These are phyloP conservation scores for Holacanthus passer DNA, from an alignment of 2,113 vertebrate species.

Conservation along the genomic window DNA sequence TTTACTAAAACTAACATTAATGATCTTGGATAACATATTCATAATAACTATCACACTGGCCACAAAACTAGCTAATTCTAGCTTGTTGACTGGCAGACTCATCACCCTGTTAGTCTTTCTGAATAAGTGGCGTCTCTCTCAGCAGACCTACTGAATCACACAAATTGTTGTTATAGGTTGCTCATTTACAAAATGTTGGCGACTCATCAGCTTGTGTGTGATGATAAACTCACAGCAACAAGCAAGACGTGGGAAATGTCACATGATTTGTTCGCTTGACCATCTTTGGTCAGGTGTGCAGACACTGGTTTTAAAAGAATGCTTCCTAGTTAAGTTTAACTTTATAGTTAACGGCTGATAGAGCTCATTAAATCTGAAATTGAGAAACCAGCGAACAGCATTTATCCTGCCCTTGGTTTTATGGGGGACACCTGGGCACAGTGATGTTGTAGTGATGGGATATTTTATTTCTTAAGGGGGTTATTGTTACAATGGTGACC, in stretches of 20 bases:
- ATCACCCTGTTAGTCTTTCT: too few relatives aligned
- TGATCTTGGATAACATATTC: too few relatives aligned
- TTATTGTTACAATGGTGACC: neutral
- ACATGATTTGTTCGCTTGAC: neutral
- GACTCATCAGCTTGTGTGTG: neutral
- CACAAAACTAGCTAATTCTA: too few relatives aligned
- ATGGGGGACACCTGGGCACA: neutral
- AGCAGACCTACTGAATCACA: neutral
- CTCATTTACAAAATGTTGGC: neutral
- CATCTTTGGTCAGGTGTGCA: neutral
- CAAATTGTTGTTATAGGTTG: neutral
- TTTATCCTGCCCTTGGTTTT: neutral
- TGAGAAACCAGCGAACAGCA: neutral
- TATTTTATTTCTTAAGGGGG: conserved; percentile 8
- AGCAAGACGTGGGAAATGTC: neutral
- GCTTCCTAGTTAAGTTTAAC: neutral
- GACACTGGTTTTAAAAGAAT: neutral
- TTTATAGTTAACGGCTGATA: neutral
- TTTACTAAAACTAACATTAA: too few relatives aligned
- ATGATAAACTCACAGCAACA: neutral
- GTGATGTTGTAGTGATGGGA: neutral
- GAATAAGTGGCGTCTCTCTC: too few relatives aligned
- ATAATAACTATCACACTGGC: too few relatives aligned
- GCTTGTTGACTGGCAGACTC: too few relatives aligned
- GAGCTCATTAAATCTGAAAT: neutral